Conservation (phyloP, 1,140 invertebrate species). For the Meloidogyne floridensis region DNA sequence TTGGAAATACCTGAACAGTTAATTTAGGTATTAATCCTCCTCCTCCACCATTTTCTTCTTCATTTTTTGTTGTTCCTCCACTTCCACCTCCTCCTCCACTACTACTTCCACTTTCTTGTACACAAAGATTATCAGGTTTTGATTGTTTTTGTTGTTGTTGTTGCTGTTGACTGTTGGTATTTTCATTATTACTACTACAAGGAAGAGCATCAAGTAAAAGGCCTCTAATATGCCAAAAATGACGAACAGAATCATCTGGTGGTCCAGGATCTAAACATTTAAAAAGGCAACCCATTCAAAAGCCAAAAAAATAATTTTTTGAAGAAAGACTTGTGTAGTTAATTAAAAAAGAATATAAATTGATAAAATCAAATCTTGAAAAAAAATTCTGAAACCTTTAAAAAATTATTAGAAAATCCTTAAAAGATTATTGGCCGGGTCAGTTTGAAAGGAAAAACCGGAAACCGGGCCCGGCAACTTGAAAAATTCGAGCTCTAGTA, state of each 20-base stretch:
- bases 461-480: too few species aligned
- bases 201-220: slow-evolving; percentile 27
- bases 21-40: slow-evolving; percentile 8
- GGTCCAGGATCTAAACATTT: slow-evolving; percentile 46
- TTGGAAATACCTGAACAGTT: background rate
- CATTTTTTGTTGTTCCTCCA: too few species aligned
- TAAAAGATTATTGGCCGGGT: too few species aligned
- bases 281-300: slow-evolving; percentile 47
- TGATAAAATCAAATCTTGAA: background rate
- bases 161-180: slow-evolving; percentile 10
- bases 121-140: background rate
- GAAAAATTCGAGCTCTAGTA: background rate
- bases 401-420: too few species aligned
- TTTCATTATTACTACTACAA: background rate
- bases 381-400: too few species aligned
- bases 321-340: background rate
- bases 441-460: too few species aligned
- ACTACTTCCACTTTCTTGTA: background rate
- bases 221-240: slow-evolving; percentile 53
- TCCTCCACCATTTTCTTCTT: background rate
- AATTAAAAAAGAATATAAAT: background rate
- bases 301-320: background rate
- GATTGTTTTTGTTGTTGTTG: slow-evolving; percentile 13
- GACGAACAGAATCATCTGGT: slow-evolving; percentile 44
- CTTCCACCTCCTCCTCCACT: background rate